Conservation (phyloP, 2,888 invertebrate genomes). For the Conomelus anceps region DNA sequence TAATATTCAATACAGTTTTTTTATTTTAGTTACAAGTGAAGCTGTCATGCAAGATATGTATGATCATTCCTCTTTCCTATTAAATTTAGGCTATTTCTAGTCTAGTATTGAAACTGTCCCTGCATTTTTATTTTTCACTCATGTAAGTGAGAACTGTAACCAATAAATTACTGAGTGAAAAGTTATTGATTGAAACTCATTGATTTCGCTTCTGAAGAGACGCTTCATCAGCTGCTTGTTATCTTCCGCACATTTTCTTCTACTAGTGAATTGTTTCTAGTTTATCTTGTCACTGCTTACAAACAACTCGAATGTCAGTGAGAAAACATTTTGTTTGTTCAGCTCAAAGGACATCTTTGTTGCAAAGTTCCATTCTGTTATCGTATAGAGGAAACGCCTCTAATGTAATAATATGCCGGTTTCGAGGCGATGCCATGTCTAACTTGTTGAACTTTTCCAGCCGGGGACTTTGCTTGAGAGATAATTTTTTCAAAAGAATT, state of each 20-base stretch:
- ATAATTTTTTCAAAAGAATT: neutral
- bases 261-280: neutral
- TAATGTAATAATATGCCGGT: neutral
- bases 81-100: no score
- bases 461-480: neutral
- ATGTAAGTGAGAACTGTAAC: no score
- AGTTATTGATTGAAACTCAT: no score
- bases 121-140: no score
- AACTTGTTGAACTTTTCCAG: neutral
- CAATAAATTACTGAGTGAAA: no score
- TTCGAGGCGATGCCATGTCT: neutral
- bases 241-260: neutral
- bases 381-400: neutral
- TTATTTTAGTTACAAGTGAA: no score
- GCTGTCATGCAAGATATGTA: no score
- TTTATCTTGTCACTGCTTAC: neutral
- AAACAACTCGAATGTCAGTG: neutral
- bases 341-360: neutral
- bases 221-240: no score
- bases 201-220: no score
- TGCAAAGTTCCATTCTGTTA: neutral
- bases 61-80: no score
- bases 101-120: no score
- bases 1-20: no score
- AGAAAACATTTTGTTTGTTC: neutral